Percentiles rank a stretch among this genome's conserved stretches.
These are phyloP conservation scores for Neomorphus geoffroyi DNA, from an alignment of 2,797 vertebrate species.

Conservation along the genomic window DNA sequence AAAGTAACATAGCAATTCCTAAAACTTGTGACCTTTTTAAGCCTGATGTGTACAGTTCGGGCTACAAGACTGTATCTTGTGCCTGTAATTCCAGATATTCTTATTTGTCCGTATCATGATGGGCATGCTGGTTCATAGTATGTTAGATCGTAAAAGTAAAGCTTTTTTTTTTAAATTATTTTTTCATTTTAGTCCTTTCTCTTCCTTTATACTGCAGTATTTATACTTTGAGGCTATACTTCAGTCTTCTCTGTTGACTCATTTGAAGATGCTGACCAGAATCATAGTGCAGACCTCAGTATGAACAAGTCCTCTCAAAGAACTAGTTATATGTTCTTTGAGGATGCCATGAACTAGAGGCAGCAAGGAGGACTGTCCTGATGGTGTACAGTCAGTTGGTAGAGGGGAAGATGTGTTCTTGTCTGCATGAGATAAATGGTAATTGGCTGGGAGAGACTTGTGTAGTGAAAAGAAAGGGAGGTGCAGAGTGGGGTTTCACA, in stretches of 20 bases:
- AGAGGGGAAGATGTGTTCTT: not conserved
- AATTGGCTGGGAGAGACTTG: not conserved
- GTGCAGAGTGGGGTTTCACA: not conserved
- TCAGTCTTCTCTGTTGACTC: not conserved
- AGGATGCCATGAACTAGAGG: not conserved
- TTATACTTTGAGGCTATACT: not conserved
- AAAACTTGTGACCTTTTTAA: not conserved
- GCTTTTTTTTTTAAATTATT: not conserved
- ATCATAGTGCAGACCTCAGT: rapidly evolving
- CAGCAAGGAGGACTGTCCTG: not conserved
- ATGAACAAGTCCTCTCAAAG: not conserved
- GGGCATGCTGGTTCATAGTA: not conserved
- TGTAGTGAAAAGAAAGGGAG: not conserved
- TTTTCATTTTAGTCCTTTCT: not conserved
- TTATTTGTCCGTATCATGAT: not conserved
- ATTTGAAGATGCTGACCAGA: not conserved
- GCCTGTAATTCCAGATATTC: not conserved
- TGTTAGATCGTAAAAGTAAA: not conserved
- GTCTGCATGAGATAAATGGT: not conserved
- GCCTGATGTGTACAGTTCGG: not conserved
- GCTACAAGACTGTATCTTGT: not conserved
- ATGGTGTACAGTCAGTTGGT: not conserved
- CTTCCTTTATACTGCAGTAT: not conserved
- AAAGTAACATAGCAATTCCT: not conserved
- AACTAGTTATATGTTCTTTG: not conserved